Evolutionary conservation across 2,797 vertebrate genomes (phyloP).

Genomic region (Malurus leucopterus): DNA sequence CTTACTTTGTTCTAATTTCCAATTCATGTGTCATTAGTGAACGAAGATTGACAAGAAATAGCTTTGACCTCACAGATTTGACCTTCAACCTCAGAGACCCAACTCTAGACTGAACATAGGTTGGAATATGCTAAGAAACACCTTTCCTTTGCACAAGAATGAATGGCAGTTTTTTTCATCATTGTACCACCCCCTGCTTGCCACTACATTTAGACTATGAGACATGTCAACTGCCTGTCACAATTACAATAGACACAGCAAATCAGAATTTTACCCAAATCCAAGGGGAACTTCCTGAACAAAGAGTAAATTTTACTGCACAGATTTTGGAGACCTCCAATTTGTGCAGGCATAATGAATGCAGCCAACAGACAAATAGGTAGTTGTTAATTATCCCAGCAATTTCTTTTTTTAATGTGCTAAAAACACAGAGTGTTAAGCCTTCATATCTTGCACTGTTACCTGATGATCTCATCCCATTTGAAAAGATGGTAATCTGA

Average conservation of each 20-base stretch:
- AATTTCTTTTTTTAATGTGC: constrained; percentile 80
- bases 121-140: constrained; percentile 81
- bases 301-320: constrained; percentile 82
- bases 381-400: constrained; percentile 82
- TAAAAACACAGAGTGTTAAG: constrained; percentile 74
- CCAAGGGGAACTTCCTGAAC: constrained; percentile 82
- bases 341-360: constrained; percentile 78
- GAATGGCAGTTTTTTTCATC: constrained; percentile 81
- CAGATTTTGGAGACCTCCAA: constrained; percentile 82
- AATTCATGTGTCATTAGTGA: constrained; percentile 84
- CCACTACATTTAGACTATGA: constrained; percentile 82
- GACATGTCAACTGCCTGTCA: constrained; percentile 85
- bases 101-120: constrained; percentile 81
- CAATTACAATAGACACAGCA: constrained; percentile 81
- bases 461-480: constrained; percentile 80
- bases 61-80: constrained; percentile 85
- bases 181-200: constrained; percentile 80
- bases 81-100: constrained; percentile 80
- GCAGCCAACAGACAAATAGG: constrained; percentile 81
- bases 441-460: constrained; percentile 75
- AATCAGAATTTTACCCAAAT: constrained; percentile 80
- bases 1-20: constrained; percentile 84
- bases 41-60: constrained; percentile 84
- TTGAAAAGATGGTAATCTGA: constrained; percentile 72
- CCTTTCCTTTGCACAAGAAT: constrained; percentile 81